Base-by-base conservation (phyloP, 2,113 vertebrate species). In the Dromaius novaehollandiae region DNA sequence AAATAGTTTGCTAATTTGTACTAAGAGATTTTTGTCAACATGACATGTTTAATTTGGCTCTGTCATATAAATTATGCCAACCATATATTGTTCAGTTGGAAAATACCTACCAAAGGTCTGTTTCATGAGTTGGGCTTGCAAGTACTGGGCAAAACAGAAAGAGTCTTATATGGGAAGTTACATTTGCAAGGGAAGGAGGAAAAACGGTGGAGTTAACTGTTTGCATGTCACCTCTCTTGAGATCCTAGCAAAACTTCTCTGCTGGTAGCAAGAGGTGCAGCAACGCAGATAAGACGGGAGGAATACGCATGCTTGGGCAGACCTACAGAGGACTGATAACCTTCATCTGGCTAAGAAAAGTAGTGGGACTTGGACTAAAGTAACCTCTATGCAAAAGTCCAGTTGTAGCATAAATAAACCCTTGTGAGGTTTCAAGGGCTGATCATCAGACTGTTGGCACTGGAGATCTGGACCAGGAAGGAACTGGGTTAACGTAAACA, bases 1-100 rank as follows among this genome's bases (percentile, higher is more conserved):
- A 97, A 96, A 60, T 86, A 46, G 44, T 61, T 91, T 78, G 26
- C 86, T 95, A 82, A 96, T 96, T 97, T 96, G 89, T 91, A 95
- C 91, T 69, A 71, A 24, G n/a, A 85, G 19, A 53, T 73, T 95
- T 97, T 86, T 97, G 73, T 97, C 61, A 69, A 26, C 77, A 51
- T 70, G 25, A 65, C 28, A 58, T 78, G 86, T 97, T 98, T 97
- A 93, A 83, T 96, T 97, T 97, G 91, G 51, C 26, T 97, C 65
- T 91, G 69, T 89, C n/a, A 18, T 68, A 80, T 78, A 71, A 97
- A 83, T 69, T 14, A 86, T 92, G 77, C 83, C 79, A 97, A 61
- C 38, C 66, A 80, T 48, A 73, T 64, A 76, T 22, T 18, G 3
- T 68, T 58, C 38, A 65, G 6, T 1, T 38, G 25, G 30, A 68